A percentile compares a stretch with the other conserved stretches of the same genome.
Evolutionary conservation across 2,113 vertebrate genomes (phyloP).

Genomic region (Bucco capensis): DNA sequence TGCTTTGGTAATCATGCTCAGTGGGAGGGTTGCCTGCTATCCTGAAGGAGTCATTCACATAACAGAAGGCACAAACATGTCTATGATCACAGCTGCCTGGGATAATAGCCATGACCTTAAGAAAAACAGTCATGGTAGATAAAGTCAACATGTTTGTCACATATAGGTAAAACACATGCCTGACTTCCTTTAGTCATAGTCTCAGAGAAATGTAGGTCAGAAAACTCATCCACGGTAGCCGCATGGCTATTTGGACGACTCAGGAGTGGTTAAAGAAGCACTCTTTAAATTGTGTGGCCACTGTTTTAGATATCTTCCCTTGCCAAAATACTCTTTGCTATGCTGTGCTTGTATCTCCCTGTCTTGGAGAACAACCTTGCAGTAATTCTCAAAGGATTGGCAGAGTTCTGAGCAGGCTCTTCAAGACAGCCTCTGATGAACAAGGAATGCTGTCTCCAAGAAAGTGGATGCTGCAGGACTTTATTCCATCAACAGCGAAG

Average conservation of each 20-base stretch:
- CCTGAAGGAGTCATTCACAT: not conserved
- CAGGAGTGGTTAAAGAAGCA: not conserved
- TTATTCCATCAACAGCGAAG: not conserved
- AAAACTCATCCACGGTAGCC: not conserved
- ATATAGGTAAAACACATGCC: not conserved
- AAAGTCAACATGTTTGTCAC: not conserved
- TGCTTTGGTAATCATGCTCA: not conserved
- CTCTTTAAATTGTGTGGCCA: not conserved
- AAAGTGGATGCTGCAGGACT: not conserved
- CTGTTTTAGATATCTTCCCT: not conserved
- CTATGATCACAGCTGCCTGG: not conserved
- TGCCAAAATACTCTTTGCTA: not conserved
- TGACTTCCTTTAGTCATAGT: not conserved
- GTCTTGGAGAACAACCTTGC: not conserved
- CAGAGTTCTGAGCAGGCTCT: not conserved
- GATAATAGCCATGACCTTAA: not conserved
- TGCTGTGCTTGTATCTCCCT: not conserved
- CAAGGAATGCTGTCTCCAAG: not conserved
- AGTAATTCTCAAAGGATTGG: not conserved
- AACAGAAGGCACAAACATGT: not conserved
- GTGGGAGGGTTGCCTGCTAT: not conserved
- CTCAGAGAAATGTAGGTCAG: not conserved
- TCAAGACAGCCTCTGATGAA: not conserved
- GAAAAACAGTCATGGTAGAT: not conserved
- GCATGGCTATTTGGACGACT: not conserved